Evolutionary conservation across 1,140 invertebrate genomes (phyloP).

Genomic region (Zaprionus lachaisei): DNA sequence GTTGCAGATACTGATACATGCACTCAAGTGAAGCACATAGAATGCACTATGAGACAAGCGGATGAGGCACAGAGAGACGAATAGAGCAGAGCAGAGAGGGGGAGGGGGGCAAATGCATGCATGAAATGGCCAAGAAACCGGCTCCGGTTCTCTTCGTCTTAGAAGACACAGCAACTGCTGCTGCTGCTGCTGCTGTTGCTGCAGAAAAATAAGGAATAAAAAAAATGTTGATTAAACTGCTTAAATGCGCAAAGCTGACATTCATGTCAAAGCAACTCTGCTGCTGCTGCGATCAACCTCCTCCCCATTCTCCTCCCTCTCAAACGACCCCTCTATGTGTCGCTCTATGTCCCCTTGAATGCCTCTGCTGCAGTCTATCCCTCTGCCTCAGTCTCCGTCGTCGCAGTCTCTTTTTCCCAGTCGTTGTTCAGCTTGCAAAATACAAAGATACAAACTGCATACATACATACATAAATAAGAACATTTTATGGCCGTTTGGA

Average conservation of each 20-base stretch:
- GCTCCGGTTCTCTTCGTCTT: conserved; percentile 43
- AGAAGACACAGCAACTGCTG: conserved; percentile 37
- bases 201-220: conserved; percentile 43
- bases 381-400: conserved; percentile 1
- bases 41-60: conserved; percentile 29
- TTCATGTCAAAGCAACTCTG: conserved; percentile 78
- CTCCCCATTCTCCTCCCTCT: background rate
- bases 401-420: conserved; percentile 2
- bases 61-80: background rate
- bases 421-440: conserved; percentile 53
- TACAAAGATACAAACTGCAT: conserved; percentile 44
- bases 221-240: conserved; percentile 78
- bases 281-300: background rate
- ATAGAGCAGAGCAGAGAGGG: background rate
- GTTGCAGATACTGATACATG: conserved; percentile 41
- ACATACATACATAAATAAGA: conserved; percentile 57
- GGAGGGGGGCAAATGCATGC: conserved; percentile 30
- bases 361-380: background rate
- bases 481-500: conserved; percentile 66
- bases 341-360: background rate
- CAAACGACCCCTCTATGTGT: background rate
- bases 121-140: conserved; percentile 59
- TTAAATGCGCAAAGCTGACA: conserved; percentile 81
- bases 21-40: conserved; percentile 51
- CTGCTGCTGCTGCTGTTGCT: conserved; percentile 17